Evolutionary conservation across 2,888 invertebrate species (phyloP).

Genomic region (Deroplatys truncata): DNA sequence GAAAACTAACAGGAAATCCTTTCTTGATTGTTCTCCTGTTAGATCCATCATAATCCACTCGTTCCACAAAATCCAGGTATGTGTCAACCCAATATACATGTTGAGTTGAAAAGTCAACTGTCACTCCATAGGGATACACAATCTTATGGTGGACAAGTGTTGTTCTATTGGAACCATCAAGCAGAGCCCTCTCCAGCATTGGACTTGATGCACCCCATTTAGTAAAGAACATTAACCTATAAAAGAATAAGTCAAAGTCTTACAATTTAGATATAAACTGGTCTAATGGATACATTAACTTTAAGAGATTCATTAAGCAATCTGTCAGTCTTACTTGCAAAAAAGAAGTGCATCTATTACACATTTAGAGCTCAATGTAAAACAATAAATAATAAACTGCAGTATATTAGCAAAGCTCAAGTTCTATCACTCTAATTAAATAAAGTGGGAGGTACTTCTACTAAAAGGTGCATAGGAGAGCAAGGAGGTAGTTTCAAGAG

Average conservation of each 20-base stretch:
- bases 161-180: constrained; percentile 60
- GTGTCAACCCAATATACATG: constrained; percentile 78
- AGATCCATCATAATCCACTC: constrained; percentile 70
- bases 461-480: too few relatives aligned
- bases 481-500: too few relatives aligned
- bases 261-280: background rate
- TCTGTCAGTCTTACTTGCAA: too few relatives aligned
- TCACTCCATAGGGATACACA: constrained; percentile 71
- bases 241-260: constrained; percentile 27
- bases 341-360: too few relatives aligned
- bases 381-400: too few relatives aligned
- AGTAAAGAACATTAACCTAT: constrained; percentile 68
- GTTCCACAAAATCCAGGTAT: constrained; percentile 73
- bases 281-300: background rate
- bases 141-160: constrained; percentile 63
- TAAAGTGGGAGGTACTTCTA: too few relatives aligned
- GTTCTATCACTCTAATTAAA: too few relatives aligned
- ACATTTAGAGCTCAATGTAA: too few relatives aligned
- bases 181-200: constrained; percentile 59
- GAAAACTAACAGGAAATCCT: constrained; percentile 47
- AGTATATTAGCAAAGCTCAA: too few relatives aligned
- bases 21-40: constrained; percentile 58
- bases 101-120: constrained; percentile 66
- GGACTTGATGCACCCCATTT: constrained; percentile 66
- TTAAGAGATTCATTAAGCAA: background rate